Evolutionary conservation across 2,113 vertebrate genomes (phyloP).

Genomic region (Columba janthina): DNA sequence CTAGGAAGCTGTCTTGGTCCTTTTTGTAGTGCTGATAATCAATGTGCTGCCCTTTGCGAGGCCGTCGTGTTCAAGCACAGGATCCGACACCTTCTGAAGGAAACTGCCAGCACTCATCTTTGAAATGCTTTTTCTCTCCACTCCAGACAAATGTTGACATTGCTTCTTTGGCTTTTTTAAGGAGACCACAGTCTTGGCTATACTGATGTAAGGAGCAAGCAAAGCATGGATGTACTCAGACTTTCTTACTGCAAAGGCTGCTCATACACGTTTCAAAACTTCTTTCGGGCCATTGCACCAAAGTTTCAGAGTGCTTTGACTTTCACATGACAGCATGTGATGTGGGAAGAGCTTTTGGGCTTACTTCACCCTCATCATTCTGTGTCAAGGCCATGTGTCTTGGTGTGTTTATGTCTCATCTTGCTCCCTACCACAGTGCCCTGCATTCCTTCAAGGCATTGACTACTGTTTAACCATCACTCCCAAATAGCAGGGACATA

Average conservation of each 20-base stretch:
- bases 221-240: not conserved
- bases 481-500: not conserved
- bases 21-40: not conserved
- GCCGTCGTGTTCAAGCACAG: not conserved
- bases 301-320: not conserved
- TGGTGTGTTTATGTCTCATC: not conserved
- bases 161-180: not conserved
- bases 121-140: not conserved
- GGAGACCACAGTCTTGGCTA: not conserved
- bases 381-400: not conserved
- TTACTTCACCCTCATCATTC: not conserved
- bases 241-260: not conserved
- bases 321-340: not conserved
- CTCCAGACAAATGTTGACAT: not conserved
- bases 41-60: not conserved
- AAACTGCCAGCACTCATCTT: not conserved
- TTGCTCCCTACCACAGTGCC: not conserved
- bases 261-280: not conserved
- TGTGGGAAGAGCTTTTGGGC: not conserved
- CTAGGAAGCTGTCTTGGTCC: not conserved
- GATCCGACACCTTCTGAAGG: not conserved
- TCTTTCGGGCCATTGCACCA: not conserved
- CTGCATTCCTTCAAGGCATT: not conserved
- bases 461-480: not conserved
- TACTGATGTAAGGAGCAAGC: not conserved